Conservation (phyloP, 2,888 invertebrate genomes). For the Chymomyza amoena region DNA sequence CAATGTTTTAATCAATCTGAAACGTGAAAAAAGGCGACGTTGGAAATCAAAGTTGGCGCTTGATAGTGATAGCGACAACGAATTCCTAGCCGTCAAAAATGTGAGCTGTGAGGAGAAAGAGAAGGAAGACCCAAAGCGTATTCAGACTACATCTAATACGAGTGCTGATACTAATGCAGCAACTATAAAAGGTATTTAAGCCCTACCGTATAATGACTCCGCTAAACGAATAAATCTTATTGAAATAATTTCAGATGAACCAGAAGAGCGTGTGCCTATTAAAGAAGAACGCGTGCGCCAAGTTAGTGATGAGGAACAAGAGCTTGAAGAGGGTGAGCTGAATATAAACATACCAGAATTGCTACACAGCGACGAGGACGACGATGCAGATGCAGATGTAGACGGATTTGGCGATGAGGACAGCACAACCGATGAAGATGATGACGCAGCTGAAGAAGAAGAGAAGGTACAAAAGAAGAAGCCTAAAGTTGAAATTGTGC, state of each 20-base stretch:
- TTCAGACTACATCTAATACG: not conserved
- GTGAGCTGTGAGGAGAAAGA: not conserved
- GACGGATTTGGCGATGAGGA: slow-evolving; percentile 30
- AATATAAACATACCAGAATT: slow-evolving; percentile 12
- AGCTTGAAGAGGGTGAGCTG: slow-evolving; percentile 15
- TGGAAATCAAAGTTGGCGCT: slow-evolving; percentile 17
- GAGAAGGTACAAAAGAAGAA: not conserved
- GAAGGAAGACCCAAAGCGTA: slow-evolving; percentile 1
- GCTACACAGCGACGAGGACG: slow-evolving; percentile 32
- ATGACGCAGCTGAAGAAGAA: slow-evolving; percentile 19
- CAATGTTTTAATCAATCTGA: slow-evolving; percentile 1
- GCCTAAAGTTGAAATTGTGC: slow-evolving; percentile 35
- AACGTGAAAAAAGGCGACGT: slow-evolving; percentile 30
- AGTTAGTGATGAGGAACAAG: slow-evolving; percentile 12
- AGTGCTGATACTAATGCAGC: not conserved
- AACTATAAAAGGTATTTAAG: not conserved
- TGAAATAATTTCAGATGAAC: not conserved
- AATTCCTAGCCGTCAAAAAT: not conserved
- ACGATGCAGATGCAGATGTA: slow-evolving; percentile 20
- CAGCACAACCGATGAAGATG: slow-evolving; percentile 27
- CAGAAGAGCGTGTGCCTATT: not conserved
- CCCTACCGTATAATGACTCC: not conserved
- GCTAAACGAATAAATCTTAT: not conserved
- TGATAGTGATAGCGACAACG: not conserved
- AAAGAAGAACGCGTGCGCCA: not conserved